A percentile compares a stretch with the other conserved stretches of the same genome.
Conservation (phyloP, 2,888 invertebrate genomes). For the Osmoderma eremita region DNA sequence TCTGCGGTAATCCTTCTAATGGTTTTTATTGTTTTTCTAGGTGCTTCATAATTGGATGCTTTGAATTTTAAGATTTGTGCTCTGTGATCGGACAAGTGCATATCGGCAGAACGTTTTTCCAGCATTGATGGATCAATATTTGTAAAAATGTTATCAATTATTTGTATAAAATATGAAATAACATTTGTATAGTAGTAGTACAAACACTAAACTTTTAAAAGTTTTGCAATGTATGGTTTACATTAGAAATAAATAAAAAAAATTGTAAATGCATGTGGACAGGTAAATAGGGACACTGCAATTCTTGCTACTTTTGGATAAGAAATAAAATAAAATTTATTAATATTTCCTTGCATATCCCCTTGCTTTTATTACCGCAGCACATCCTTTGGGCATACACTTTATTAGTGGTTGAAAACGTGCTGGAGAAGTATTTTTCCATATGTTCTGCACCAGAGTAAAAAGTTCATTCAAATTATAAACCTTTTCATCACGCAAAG, state of each 20-base stretch:
- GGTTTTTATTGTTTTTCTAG: too few relatives aligned
- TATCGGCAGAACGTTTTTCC: too few relatives aligned
- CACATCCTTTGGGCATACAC: slow-evolving; percentile 13
- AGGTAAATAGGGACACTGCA: slow-evolving; percentile 5
- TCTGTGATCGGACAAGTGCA: too few relatives aligned
- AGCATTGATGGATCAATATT: too few relatives aligned
- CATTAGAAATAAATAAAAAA: background rate
- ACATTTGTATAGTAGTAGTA: too few relatives aligned
- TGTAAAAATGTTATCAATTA: too few relatives aligned
- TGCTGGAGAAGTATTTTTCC: too few relatives aligned
- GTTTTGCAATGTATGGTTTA: background rate
- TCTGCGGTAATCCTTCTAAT: too few relatives aligned
- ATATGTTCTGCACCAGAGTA: slow-evolving; percentile 6
- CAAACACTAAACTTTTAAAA: background rate
- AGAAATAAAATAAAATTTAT: slow-evolving; percentile 12
- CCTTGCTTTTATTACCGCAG: slow-evolving; percentile 13
- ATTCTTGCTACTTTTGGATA: slow-evolving; percentile 10
- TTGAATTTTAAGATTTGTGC: too few relatives aligned
- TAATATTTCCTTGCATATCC: slow-evolving; percentile 10
- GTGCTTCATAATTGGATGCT: too few relatives aligned
- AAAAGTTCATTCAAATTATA: slow-evolving; percentile 9
- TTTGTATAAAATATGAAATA: too few relatives aligned
- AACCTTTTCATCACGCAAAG: slow-evolving; percentile 1
- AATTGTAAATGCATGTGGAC: background rate
- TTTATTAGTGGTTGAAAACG: background rate